Base-by-base conservation (phyloP, 2,888 invertebrate genomes). In the Dynastes maya region DNA sequence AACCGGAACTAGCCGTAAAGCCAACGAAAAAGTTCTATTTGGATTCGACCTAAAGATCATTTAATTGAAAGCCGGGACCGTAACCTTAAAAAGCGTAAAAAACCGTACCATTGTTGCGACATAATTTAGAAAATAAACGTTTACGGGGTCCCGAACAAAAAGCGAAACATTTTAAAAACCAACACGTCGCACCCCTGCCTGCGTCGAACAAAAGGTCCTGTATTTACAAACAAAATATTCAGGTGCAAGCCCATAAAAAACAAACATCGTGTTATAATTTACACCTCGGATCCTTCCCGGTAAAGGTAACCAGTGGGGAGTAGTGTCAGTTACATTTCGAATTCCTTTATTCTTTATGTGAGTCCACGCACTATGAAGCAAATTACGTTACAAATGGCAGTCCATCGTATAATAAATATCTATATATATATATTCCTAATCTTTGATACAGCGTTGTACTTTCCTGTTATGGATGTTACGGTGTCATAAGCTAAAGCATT, bases 211-310 rank as follows among this genome's bases (percentile, higher is more conserved):
- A 85, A 84, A 82, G 83, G 80, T 71, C 83, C 81, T 81, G 81
- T 83, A 83, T 84, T 84, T 84, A 84, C 84, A 82, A 85, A 84
- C 83, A 84, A 84, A 84, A 84, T 83, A 83, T 85, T 85, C 83
- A 84, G 84, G 83, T 82, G 82, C 83, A 82, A 84, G 81, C 79
- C 78, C 82, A 83, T 83, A 84, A 84, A 85, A 84, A 85, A 85
- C 84, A 83, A 84, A 84, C 82, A 84, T 81, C 80, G 83, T 79
- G 82, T 83, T 84, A 85, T 85, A 85, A 85, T 85, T 85, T 84
- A 85, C 84, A 85, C 85, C 84, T 85, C 80, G 81, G 83, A 82
- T 82, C 81, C 84, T 84, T 84, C 84, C 83, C 82, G 82, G 83
- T 83, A 79, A 71, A 76, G 77, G 78, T 78, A 81, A 70, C 68